Conservation (phyloP, 2,888 invertebrate species). For the Drosophila infuscata region DNA sequence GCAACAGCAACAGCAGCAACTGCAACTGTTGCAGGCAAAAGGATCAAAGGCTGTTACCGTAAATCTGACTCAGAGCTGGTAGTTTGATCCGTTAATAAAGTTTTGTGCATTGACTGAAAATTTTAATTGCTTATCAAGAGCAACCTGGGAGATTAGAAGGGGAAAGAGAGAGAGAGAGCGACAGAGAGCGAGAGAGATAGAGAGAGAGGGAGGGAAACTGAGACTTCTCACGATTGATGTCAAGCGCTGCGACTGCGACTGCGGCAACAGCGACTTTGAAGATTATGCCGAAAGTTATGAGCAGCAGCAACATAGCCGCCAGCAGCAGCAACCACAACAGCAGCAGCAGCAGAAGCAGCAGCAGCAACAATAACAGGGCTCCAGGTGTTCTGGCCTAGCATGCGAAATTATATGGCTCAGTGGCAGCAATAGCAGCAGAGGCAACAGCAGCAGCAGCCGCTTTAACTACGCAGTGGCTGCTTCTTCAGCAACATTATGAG, state of each 20-base stretch:
- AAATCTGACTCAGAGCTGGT: slow-evolving; percentile 28
- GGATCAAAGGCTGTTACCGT: slow-evolving; percentile 79
- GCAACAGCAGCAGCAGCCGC: slow-evolving; percentile 41
- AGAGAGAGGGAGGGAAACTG: slow-evolving; percentile 14
- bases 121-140: slow-evolving; percentile 77
- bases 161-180: not conserved
- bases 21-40: slow-evolving; percentile 31
- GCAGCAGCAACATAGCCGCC: slow-evolving; percentile 33
- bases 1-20: slow-evolving; percentile 26
- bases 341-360: slow-evolving; percentile 1
- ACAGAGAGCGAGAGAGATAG: not conserved
- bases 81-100: slow-evolving; percentile 73
- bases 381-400: slow-evolving; percentile 72
- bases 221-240: slow-evolving; percentile 67
- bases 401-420: slow-evolving; percentile 78
- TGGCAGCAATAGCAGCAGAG: slow-evolving; percentile 39
- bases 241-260: slow-evolving; percentile 54
- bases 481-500: slow-evolving; percentile 50
- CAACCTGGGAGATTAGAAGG: slow-evolving; percentile 64
- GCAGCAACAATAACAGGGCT: slow-evolving; percentile 40
- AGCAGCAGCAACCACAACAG: slow-evolving; percentile 29
- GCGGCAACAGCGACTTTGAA: slow-evolving; percentile 72
- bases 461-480: slow-evolving; percentile 72
- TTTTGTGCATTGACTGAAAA: slow-evolving; percentile 69
- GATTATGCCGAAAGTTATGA: slow-evolving; percentile 78